Evolutionary conservation across 2,797 vertebrate genomes (phyloP), one percentile per base, ranked within the genome.

Genomic region (Telmatherina bonti): DNA sequence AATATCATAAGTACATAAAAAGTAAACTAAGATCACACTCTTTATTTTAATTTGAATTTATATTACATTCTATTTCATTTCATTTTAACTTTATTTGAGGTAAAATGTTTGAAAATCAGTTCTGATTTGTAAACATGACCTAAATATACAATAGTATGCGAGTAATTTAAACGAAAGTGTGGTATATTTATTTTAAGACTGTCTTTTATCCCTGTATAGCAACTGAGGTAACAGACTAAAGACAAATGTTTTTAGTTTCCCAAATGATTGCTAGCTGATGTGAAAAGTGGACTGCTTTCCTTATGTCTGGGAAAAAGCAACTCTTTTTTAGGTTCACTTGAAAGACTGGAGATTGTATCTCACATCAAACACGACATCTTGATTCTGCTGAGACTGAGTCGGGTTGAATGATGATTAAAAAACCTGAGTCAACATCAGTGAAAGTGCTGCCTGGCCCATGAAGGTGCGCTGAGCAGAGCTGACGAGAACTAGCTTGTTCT

Each of bases 401-500:
- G 54, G 79, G 67, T 68, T 69, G 63, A 86, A 77, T 58, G 62
- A 49, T 38, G 68, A 76, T 80, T 62, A 55, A 69, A 77, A 70
- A 67, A 41, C 74, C 68, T 70, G 61, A 78, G 62, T 66, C 5
- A 27, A 55, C 72, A 72, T 54, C 2, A 60, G 81, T 41, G 74
- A 83, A 86, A 86, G 85, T 72, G 66, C 58, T 72, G 72, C 67
- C 61, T 53, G 26, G 79, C 74, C 76, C 45, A 57, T 29, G 20
- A 56, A 83, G 75, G 31, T 55, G 63, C 33, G 53, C 72, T 27
- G 60, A n/a, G 26, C 36, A 61, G 66, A 83, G 79, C 43, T 58
- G 54, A 74, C 2, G 5, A 70, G 84, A 82, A 88, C 83, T 82
- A 85, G 31, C 74, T 77, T 79, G 82, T 85, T 90, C 84, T 74